Evolutionary conservation across 2,113 vertebrate genomes (phyloP), one percentile per base, ranked within the genome.

Genomic region (Brachypodius melanocephalos): DNA sequence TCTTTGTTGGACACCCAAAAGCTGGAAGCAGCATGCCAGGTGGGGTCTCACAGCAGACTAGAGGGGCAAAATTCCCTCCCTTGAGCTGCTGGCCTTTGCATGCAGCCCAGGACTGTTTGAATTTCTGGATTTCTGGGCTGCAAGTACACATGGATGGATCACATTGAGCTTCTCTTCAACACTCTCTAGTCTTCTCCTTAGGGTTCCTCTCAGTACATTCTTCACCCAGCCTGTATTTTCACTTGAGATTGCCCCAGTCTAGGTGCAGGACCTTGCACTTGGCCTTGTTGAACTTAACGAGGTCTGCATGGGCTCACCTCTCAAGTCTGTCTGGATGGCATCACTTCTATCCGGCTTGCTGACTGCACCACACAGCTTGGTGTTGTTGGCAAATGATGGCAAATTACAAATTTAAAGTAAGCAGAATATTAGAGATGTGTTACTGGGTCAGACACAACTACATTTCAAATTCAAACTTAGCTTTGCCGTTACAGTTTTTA

Each of bases 221-320:
- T 67, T 26, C 19, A n/a, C 19, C 4, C 16, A 40, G n/a, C 7
- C 52, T 74, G 1, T 67, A 40, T 31, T 67, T 74, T 45, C 67
- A 17, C 14, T 40, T 59, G 54, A 7, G 4, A 21, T 46, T 73
- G 29, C 17, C 29, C 16, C 40, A 38, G 0, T 51, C 14, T 24
- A 21, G 54, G 19, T 52, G 22, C 52, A 45, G 22, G 36, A 58
- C 13, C 45, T 66, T 36, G 12, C 15, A 38, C 8, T n/a, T 51
- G 34, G 42, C 25, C 48, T 40, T 55, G 20, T 4, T 79, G 86
- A 59, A 20, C 15, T 73, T 73, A 1, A 1, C 24, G 32, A n/a
- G 15, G 32, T 45, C 29, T n/a, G 17, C 57, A 34, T 0, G 0
- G 38, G 25, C 26, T 12, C 13, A n/a, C 8, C 19, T 52, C 29